Conservation (phyloP, 2,888 invertebrate species). For the Mimas tiliae region DNA sequence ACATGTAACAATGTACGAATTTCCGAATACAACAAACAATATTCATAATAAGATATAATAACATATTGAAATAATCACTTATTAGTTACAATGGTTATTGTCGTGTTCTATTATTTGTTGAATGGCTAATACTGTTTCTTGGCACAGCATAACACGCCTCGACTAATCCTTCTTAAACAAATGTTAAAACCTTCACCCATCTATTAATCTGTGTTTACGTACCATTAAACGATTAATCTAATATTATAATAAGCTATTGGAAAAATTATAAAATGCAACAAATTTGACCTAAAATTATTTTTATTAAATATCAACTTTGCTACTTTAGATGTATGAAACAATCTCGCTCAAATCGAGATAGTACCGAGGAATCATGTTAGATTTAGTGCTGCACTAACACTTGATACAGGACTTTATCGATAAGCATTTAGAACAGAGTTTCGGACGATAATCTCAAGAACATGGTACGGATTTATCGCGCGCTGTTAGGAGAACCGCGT, state of each 20-base stretch:
- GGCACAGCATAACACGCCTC: slow-evolving; percentile 40
- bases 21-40: neutral
- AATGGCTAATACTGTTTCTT: slow-evolving; percentile 37
- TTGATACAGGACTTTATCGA: slow-evolving; percentile 70
- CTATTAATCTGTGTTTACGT: slow-evolving; percentile 11
- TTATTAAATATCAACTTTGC: slow-evolving; percentile 48
- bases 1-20: neutral
- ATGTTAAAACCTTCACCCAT: neutral
- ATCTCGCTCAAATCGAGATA: slow-evolving; percentile 43
- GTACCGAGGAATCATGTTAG: slow-evolving; percentile 35
- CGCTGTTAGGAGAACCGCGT: slow-evolving; percentile 75
- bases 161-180: slow-evolving; percentile 38
- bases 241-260: neutral
- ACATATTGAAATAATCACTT: slow-evolving; percentile 15
- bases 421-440: slow-evolving; percentile 66
- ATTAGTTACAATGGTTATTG: slow-evolving; percentile 10
- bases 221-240: neutral
- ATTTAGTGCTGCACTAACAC: slow-evolving; percentile 49
- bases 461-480: slow-evolving; percentile 74
- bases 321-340: slow-evolving; percentile 35
- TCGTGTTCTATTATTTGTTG: slow-evolving; percentile 16
- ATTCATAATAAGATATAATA: neutral
- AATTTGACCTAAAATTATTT: neutral
- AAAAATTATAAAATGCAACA: neutral
- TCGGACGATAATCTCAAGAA: slow-evolving; percentile 59